phyloP scores from a whole-genome alignment of 2,797 vertebrate genomes.

The Chaunax sp. region DNA sequence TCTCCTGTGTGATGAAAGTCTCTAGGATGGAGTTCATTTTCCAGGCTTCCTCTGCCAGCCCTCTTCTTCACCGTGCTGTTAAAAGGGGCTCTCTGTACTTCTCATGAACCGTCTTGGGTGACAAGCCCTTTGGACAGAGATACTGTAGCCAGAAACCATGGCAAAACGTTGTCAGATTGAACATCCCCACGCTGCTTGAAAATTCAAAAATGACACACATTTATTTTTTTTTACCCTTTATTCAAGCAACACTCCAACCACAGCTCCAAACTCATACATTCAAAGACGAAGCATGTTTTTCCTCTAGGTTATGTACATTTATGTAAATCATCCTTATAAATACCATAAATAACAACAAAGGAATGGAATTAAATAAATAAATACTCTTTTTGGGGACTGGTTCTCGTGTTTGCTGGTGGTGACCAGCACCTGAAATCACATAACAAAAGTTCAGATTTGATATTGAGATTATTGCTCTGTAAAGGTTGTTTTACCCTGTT shows the following conservation, averaged over 20 bases:
- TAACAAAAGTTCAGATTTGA: slow-evolving; percentile 42
- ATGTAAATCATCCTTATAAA: slow-evolving; percentile 75
- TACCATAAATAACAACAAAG: slow-evolving; percentile 83
- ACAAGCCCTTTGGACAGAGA: too few relatives aligned
- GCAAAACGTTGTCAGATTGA: too few relatives aligned
- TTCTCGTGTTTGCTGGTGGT: slow-evolving; percentile 66
- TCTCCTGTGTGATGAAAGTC: too few relatives aligned
- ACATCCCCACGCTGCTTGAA: too few relatives aligned
- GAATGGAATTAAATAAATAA: slow-evolving; percentile 86
- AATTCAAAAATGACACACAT: too few relatives aligned
- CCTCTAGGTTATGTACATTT: slow-evolving; percentile 52
- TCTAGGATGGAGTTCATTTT: too few relatives aligned
- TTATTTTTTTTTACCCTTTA: slow-evolving; percentile 64
- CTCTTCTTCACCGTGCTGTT: too few relatives aligned
- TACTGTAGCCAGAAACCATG: too few relatives aligned
- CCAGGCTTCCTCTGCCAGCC: too few relatives aligned
- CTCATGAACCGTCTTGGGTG: too few relatives aligned
- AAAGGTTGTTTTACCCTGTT: slow-evolving; percentile 58
- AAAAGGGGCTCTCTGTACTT: too few relatives aligned
- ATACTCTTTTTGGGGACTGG: slow-evolving; percentile 70
- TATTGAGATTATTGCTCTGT: slow-evolving; percentile 28
- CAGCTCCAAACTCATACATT: slow-evolving; percentile 65
- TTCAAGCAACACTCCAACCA: slow-evolving; percentile 51
- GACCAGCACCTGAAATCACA: slow-evolving; percentile 74
- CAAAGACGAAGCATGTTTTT: slow-evolving; percentile 56